phyloP scores from a whole-genome alignment of 2,113 vertebrate genomes.

The Puffinus mauretanicus region DNA sequence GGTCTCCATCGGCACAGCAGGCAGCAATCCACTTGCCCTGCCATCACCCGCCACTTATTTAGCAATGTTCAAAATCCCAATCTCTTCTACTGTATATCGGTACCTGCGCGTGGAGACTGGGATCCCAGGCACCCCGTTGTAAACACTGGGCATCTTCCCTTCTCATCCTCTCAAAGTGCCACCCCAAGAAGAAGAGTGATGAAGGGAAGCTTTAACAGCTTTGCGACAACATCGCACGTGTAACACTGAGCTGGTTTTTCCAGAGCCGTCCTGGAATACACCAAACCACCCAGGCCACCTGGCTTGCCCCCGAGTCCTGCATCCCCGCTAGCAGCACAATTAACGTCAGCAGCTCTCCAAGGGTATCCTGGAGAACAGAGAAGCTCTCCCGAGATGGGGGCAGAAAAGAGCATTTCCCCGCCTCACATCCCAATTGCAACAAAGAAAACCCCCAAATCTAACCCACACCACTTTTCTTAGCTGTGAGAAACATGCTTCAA shows the following conservation, averaged over 20 bases:
- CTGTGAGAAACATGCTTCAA: not conserved
- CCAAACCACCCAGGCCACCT: not conserved
- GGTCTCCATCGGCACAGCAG: not conserved
- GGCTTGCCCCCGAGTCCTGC: not conserved
- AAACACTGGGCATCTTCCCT: not conserved
- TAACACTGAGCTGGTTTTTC: not conserved
- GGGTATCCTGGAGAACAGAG: not conserved
- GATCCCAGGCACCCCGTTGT: not conserved
- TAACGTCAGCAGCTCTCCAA: not conserved
- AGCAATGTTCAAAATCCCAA: not conserved
- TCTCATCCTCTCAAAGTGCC: not conserved
- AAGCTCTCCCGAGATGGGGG: accelerated
- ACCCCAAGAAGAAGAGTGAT: not conserved
- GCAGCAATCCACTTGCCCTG: not conserved
- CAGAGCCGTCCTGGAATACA: not conserved
- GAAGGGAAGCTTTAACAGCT: not conserved
- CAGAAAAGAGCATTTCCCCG: not conserved
- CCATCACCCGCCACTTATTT: not conserved
- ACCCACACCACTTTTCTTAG: not conserved
- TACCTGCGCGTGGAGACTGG: not conserved
- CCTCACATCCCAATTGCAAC: not conserved
- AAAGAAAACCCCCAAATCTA: not conserved
- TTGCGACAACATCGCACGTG: not conserved
- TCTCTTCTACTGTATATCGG: not conserved
- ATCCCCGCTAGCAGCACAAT: not conserved